Evolutionary conservation across 2,888 invertebrate genomes (phyloP).

Genomic region (Trichacis sp.): DNA sequence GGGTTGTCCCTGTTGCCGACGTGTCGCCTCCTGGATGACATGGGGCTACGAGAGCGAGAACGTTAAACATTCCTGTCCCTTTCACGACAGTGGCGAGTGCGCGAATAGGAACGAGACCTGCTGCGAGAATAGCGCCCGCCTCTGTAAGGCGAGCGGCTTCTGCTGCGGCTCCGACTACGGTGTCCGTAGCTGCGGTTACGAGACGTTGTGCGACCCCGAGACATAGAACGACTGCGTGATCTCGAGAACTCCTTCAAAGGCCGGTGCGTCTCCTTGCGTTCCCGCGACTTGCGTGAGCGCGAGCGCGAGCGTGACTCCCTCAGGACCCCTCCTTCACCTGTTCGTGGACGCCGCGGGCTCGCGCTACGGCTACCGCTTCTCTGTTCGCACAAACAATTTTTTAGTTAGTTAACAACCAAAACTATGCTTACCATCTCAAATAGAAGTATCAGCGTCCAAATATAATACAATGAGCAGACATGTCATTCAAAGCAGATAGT

Average conservation of each 20-base stretch:
- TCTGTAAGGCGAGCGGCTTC: constrained; percentile 75
- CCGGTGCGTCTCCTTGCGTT: constrained; percentile 63
- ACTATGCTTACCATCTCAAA: too few relatives aligned
- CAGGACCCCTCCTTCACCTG: constrained; percentile 53
- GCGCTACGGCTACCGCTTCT: constrained; percentile 62
- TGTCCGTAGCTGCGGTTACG: constrained; percentile 52
- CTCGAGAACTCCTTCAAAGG: constrained; percentile 66
- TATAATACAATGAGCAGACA: too few relatives aligned
- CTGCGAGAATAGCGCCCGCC: constrained; percentile 76
- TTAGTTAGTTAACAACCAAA: too few relatives aligned
- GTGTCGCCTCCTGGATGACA: constrained; percentile 85
- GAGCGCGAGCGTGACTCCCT: constrained; percentile 64
- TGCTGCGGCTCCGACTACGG: constrained; percentile 68
- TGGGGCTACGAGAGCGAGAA: constrained; percentile 83
- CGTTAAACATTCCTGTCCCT: constrained; percentile 74
- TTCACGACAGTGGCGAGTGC: constrained; percentile 73
- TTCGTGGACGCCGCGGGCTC: constrained; percentile 58
- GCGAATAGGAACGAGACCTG: constrained; percentile 73
- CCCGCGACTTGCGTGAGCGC: constrained; percentile 64
- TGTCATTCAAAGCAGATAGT: too few relatives aligned
- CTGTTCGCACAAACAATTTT: constrained; percentile 45
- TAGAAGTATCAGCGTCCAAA: too few relatives aligned
- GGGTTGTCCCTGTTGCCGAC: constrained; percentile 88
- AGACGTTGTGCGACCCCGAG: constrained; percentile 64
- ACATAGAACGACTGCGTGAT: constrained; percentile 66